Evolutionary conservation across 2,113 vertebrate species (phyloP), one percentile per base, ranked within the genome.

Genomic region (Macquaria ambigua): DNA sequence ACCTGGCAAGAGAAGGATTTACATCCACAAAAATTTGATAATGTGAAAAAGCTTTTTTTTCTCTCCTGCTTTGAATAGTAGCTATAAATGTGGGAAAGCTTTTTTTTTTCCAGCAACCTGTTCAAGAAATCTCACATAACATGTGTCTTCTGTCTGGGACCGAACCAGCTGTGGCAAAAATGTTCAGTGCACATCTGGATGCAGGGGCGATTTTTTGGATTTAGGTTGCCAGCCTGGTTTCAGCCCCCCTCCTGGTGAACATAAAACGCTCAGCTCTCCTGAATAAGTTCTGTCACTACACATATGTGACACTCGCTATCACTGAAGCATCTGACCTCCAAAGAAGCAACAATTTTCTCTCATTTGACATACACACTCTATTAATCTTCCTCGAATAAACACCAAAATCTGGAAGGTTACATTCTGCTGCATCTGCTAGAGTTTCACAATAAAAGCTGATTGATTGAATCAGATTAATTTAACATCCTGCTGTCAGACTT

Each of bases 401-500:
- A 50, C 46, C 5, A 71, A 8, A 11, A 21, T 21, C 2, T 12
- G 28, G 67, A 67, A 16, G 21, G 23, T 0, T 15, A 21, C 37
- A 21, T 31, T 68, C 1, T 5, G 61, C 16, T 20, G 1, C 3
- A 34, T 18, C 28, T 63, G 8, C 28, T 39, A 23, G 28, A 31
- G 6, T 37, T 77, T 59, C 20, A 55, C 50, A 74, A 53, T 82
- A 25, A 75, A 83, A 64, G 55, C 16, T 50, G 48, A 74, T 21
- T 56, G 55, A 69, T 43, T 50, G 9, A 34, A 23, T 75, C 46
- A 14, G 53, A 37, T 55, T 21, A 56, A 23, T 43, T 48, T 12
- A 74, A 64, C 18, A 25, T 8, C 69, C 28, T 11, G 8, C 71
- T 59, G 61, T 83, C 76, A 72, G 74, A 79, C 81, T 62, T 55